Percentiles rank a stretch among this genome's conserved stretches.
Conservation (phyloP, 2,113 vertebrate genomes). For the Otis tarda region DNA sequence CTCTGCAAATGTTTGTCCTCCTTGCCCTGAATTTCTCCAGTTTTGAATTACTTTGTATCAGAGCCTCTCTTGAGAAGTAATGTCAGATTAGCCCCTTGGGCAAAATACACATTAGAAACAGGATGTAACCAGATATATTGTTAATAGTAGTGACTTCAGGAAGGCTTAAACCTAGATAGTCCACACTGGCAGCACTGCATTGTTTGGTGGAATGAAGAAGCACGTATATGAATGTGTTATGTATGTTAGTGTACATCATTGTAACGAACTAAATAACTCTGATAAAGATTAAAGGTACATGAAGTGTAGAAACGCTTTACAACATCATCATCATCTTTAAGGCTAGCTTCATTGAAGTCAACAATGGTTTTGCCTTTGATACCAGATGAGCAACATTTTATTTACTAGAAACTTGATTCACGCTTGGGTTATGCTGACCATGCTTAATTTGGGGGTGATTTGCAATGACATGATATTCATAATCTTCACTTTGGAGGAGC, state of each 20-base stretch:
- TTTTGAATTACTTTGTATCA: background rate
- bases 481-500: background rate
- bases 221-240: accelerated
- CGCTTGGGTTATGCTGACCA: background rate
- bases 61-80: background rate
- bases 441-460: background rate
- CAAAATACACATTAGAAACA: background rate
- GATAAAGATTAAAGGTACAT: background rate
- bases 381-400: background rate
- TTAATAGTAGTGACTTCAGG: background rate
- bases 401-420: background rate
- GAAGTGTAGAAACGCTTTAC: background rate
- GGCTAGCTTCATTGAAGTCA: background rate
- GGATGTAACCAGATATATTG: background rate
- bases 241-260: background rate
- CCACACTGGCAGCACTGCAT: background rate
- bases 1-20: background rate
- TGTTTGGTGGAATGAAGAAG: background rate
- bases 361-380: background rate
- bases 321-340: background rate
- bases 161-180: background rate
- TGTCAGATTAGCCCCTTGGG: background rate
- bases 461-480: background rate
- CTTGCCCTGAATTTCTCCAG: background rate
- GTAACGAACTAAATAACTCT: background rate